These are phyloP conservation scores for Pygoscelis adeliae DNA, from an alignment of 2,113 vertebrate species.

Conservation along the genomic window DNA sequence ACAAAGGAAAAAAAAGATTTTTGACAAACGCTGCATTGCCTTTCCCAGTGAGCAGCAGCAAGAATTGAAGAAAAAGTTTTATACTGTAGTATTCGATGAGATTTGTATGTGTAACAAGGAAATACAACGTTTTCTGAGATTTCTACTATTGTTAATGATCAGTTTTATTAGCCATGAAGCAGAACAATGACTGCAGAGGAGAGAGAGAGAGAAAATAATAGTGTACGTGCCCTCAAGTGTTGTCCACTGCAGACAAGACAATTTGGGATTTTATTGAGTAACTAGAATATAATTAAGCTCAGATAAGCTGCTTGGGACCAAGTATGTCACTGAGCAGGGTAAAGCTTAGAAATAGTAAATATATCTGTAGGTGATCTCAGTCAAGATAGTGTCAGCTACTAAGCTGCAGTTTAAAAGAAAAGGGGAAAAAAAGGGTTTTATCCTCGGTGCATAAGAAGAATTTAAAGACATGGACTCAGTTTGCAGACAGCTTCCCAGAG, in stretches of 20 bases:
- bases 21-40: background rate
- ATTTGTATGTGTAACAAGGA: background rate
- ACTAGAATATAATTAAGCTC: background rate
- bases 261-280: background rate
- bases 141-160: background rate
- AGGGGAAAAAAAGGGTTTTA: background rate
- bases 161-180: background rate
- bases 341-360: background rate
- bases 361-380: background rate
- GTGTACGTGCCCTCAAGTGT: background rate
- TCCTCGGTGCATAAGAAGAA: background rate
- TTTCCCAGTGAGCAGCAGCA: background rate
- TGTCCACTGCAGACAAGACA: background rate
- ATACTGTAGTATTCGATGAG: background rate
- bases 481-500: background rate
- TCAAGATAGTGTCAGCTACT: background rate
- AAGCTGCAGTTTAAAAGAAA: background rate
- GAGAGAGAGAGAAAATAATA: background rate
- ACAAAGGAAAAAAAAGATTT: background rate
- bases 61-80: background rate
- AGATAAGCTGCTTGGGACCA: background rate
- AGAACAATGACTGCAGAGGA: background rate
- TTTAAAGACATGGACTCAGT: background rate
- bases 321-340: background rate
- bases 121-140: background rate